Conservation (phyloP, 2,797 vertebrate genomes). For the Chelidonichthys spinosus region DNA sequence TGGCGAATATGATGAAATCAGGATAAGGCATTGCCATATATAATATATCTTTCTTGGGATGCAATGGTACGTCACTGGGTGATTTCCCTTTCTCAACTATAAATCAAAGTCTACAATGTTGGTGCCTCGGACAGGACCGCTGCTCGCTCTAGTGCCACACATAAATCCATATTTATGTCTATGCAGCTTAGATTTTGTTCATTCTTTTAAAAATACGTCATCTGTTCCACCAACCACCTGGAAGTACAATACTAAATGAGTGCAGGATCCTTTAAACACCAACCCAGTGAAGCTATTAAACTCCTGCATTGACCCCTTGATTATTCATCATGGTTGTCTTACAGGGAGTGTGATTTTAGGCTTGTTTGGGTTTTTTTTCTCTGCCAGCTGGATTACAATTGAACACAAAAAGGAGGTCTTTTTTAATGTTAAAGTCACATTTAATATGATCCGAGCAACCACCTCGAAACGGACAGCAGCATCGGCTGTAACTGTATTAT, state of each 20-base stretch:
- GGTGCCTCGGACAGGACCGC: not conserved
- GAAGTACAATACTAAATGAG: not conserved
- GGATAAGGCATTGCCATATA: not conserved
- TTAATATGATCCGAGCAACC: too few relatives aligned
- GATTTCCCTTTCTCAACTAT: not conserved
- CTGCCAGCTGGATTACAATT: not conserved
- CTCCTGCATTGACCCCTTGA: not conserved
- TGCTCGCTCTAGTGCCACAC: not conserved
- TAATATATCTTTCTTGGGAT: not conserved
- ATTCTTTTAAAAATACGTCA: not conserved
- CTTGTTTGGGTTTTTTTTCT: not conserved
- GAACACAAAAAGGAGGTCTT: not conserved
- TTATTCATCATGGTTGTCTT: slow-evolving; percentile 2
- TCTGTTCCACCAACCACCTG: not conserved
- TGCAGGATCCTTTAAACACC: not conserved
- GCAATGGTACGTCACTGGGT: not conserved
- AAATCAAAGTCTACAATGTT: not conserved
- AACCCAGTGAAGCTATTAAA: not conserved
- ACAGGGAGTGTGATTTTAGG: not conserved
- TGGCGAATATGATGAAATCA: not conserved
- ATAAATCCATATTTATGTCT: slow-evolving; percentile 3
- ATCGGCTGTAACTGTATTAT: too few relatives aligned
- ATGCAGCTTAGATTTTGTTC: not conserved
- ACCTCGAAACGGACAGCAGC: too few relatives aligned
- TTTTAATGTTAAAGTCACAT: not conserved